Conservation (phyloP, 2,797 vertebrate genomes). For the Okamejei kenojei region DNA sequence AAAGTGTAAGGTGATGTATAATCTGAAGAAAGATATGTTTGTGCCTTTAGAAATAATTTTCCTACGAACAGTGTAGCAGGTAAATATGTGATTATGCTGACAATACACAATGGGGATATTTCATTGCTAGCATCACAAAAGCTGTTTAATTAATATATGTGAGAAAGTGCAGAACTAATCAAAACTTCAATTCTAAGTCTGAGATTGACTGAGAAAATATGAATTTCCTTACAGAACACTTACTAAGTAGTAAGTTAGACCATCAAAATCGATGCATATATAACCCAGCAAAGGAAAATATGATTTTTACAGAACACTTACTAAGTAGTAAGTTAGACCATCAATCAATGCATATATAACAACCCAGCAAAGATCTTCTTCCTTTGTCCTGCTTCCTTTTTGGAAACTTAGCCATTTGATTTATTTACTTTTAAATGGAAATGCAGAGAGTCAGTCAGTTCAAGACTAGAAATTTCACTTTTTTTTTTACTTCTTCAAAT, state of each 20-base stretch:
- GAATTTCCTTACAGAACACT: too few relatives aligned
- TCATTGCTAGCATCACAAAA: not conserved
- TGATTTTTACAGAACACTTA: not conserved
- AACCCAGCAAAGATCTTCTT: not conserved
- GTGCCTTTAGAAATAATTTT: too few relatives aligned
- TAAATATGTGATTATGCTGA: not conserved
- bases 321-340: not conserved
- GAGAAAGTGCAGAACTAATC: not conserved
- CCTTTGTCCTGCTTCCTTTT: too few relatives aligned
- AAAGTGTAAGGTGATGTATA: too few relatives aligned
- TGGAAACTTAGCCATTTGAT: not conserved
- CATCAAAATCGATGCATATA: too few relatives aligned
- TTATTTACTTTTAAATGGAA: conserved; percentile 14
- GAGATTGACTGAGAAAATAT: not conserved
- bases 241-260: too few relatives aligned
- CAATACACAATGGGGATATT: not conserved
- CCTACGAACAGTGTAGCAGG: not conserved
- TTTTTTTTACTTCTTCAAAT: not conserved
- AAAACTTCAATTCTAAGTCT: not conserved
- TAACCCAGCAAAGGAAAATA: not conserved
- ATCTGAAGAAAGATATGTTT: too few relatives aligned
- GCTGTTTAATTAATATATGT: not conserved
- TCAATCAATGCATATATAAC: not conserved
- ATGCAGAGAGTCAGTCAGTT: not conserved
- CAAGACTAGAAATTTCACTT: not conserved